A percentile compares a stretch with the other conserved stretches of the same genome.
phyloP scores from a whole-genome alignment of 2,113 vertebrate species.

The Sinocyclocheilus anshuiensis region DNA sequence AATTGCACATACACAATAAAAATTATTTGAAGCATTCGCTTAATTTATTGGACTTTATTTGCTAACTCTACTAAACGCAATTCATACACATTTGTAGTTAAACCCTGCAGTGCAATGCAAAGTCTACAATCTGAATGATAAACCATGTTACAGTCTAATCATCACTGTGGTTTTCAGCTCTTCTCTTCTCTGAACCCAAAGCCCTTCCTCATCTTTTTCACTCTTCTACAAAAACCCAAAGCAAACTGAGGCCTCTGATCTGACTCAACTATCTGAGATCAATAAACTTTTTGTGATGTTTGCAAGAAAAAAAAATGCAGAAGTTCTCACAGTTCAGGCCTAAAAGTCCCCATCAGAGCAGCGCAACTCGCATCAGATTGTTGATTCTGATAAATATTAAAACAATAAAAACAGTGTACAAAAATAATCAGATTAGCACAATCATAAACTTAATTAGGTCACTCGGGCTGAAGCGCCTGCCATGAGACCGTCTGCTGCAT shows the following conservation, averaged over 20 bases:
- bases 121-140: background rate
- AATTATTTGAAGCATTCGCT: background rate
- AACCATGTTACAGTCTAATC: background rate
- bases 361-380: background rate
- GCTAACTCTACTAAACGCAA: background rate
- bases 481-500: background rate
- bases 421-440: background rate
- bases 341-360: background rate
- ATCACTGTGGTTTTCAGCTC: background rate
- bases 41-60: background rate
- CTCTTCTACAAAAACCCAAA: background rate
- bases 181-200: background rate
- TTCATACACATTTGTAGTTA: background rate
- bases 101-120: background rate
- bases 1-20: background rate
- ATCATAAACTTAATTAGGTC: background rate
- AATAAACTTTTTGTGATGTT: background rate
- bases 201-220: background rate
- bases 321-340: background rate
- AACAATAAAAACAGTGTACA: background rate
- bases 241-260: background rate
- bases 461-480: background rate
- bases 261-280: conserved; percentile 17
- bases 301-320: background rate
- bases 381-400: background rate